Evolutionary conservation across 2,888 invertebrate genomes (phyloP), one percentile per base, ranked within the genome.

Genomic region (Trichogramma dendrolimi): DNA sequence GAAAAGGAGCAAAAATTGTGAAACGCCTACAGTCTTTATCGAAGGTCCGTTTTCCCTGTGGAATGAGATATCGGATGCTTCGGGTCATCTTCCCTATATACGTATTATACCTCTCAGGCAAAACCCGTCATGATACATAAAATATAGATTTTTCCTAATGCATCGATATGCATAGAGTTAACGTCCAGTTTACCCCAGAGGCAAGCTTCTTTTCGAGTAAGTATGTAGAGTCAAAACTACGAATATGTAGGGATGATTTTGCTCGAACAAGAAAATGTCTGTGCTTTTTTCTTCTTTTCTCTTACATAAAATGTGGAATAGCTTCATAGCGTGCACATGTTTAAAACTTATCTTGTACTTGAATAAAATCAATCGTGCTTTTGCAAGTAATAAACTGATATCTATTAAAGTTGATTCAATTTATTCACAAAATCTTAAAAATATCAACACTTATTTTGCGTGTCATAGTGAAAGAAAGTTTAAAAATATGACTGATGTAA

Each of bases 61-160:
- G 72, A 71, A 55, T 58, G 57, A 62, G 65, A 14, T 14, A 14
- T 65, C 69, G 58, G 69, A 68, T 68, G 71, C 70, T 69, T 66
- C 67, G 68, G 70, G 68, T 68, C 68, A 62, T 66, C 64, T 66
- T 60, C 60, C 68, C 69, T 62, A 65, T 60, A 14, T 14, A 14
- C 14, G 2, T 14, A 14, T 14, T 14, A 14, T 14, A 14, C 14
- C 11, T 40, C 54, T 11, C 46, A 39, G 10, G 40, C 44, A 55
- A 67, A 66, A 69, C 70, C 70, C 73, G 76, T 75, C 75, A 75
- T 68, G 67, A 71, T 70, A 64, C 70, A 69, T 75, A 72, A 76
- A 73, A 73, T 75, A 75, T 75, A 72, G 74, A 76, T 72, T 73
- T 71, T 69, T 71, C 14, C 69, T 66, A 69, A 68, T 70, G 67